Evolutionary conservation across 2,797 vertebrate genomes (phyloP).

Genomic region (Coendou prehensilis): DNA sequence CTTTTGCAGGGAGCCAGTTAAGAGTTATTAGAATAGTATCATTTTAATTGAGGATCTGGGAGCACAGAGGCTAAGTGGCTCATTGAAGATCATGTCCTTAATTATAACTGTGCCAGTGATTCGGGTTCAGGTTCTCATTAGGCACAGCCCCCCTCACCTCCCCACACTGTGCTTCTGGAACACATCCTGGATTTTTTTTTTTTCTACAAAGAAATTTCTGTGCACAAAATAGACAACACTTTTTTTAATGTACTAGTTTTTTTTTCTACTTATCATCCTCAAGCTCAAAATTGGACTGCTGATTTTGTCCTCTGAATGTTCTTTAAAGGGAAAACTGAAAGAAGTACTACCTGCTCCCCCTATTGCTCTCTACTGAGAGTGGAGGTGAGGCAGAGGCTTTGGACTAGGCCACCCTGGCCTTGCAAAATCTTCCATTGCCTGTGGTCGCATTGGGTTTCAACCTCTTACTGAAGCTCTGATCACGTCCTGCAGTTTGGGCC

Average conservation of each 20-base stretch:
- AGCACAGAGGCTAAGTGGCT: background rate
- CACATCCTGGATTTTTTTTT: background rate
- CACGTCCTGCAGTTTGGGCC: background rate
- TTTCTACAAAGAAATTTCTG: conserved; percentile 1
- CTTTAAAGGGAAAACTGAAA: conserved; percentile 42
- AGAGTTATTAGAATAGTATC: background rate
- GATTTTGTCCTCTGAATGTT: conserved; percentile 7
- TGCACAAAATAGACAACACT: background rate
- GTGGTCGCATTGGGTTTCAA: background rate
- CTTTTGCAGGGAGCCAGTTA: background rate
- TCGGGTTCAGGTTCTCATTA: background rate
- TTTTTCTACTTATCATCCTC: conserved; percentile 45
- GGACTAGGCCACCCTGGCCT: background rate
- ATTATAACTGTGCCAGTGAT: background rate
- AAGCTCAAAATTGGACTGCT: background rate
- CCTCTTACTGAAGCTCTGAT: background rate
- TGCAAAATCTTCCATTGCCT: background rate
- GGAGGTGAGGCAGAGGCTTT: background rate
- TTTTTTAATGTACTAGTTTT: background rate
- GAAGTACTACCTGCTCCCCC: background rate
- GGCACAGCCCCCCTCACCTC: fast-evolving
- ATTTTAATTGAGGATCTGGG: conserved; percentile 42
- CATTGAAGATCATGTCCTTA: background rate
- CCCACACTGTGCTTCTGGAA: background rate
- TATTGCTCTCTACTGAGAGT: background rate